Percentiles rank a stretch among this genome's conserved stretches.
phyloP scores from a whole-genome alignment of 2,888 invertebrate genomes.

The Euphydryas editha region DNA sequence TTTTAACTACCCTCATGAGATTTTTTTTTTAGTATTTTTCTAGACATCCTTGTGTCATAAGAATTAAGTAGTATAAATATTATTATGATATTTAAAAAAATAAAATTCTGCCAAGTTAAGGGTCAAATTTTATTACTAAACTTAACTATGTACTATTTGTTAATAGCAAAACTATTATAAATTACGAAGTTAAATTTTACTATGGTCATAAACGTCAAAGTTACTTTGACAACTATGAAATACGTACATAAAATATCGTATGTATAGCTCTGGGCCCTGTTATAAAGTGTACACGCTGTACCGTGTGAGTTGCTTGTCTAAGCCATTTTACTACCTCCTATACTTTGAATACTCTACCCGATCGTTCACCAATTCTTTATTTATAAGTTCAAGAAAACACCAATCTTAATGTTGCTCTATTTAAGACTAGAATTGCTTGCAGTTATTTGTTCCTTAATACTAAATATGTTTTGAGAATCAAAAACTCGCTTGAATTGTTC shows the following conservation, averaged over 20 bases:
- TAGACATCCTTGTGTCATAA: no score
- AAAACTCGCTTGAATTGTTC: slow-evolving; percentile 39
- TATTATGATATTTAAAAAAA: no score
- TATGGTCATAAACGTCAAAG: neutral
- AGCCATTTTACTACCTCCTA: slow-evolving; percentile 33
- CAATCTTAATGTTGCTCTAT: neutral
- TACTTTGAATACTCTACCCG: slow-evolving; percentile 21
- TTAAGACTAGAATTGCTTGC: slow-evolving; percentile 27
- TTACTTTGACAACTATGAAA: slow-evolving; percentile 4
- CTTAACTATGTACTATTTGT: no score
- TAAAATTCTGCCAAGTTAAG: no score
- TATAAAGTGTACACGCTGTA: slow-evolving; percentile 18
- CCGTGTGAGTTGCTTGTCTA: slow-evolving; percentile 29
- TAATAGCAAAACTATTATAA: neutral
- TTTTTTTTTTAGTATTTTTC: no score
- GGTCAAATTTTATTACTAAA: no score
- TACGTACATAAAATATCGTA: slow-evolving; percentile 2
- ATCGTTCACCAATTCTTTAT: neutral
- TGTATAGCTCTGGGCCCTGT: slow-evolving; percentile 1
- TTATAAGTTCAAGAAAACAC: slow-evolving; percentile 1
- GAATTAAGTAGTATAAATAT: no score
- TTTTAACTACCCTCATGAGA: no score
- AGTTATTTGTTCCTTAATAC: neutral
- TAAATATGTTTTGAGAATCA: slow-evolving; percentile 33
- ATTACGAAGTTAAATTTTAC: neutral